A percentile compares a stretch with the other conserved stretches of the same genome.
These are phyloP conservation scores for Tethea ocularis DNA, from an alignment of 2,888 invertebrate species.

Conservation along the genomic window DNA sequence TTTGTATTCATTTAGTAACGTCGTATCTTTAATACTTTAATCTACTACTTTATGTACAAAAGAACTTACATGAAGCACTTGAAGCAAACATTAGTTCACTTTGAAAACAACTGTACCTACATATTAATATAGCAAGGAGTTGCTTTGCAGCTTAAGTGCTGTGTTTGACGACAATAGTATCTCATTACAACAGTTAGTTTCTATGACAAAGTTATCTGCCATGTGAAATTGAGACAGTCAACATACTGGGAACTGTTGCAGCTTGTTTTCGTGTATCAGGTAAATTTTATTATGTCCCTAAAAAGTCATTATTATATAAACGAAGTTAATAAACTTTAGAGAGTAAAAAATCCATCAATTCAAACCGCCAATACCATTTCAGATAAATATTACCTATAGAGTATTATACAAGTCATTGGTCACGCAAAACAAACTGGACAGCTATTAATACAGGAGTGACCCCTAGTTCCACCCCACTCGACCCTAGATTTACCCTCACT, in stretches of 20 bases:
- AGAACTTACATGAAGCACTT: neutral
- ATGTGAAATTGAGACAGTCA: neutral
- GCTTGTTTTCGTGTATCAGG: neutral
- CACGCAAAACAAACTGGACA: slow-evolving; percentile 58
- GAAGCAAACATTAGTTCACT: neutral
- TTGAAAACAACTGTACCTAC: neutral
- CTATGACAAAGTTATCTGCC: neutral
- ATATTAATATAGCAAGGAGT: neutral
- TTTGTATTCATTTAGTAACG: neutral
- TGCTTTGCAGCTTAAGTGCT: neutral
- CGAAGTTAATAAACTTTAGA: too few species aligned
- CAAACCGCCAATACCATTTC: neutral
- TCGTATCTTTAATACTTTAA: too few species aligned
- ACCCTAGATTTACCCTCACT: slow-evolving; percentile 36
- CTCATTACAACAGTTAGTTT: neutral
- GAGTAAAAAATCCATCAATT: neutral
- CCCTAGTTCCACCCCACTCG: slow-evolving; percentile 31
- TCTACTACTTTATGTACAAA: neutral
- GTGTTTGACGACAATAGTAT: slow-evolving; percentile 1
- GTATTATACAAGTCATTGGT: slow-evolving; percentile 55
- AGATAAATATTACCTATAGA: slow-evolving; percentile 22
- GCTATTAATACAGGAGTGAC: slow-evolving; percentile 41
- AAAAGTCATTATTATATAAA: too few species aligned
- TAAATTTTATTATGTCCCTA: too few species aligned
- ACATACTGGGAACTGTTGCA: neutral